phyloP scores from a whole-genome alignment of 2,888 invertebrate species.

The Cheilosia urbana region DNA sequence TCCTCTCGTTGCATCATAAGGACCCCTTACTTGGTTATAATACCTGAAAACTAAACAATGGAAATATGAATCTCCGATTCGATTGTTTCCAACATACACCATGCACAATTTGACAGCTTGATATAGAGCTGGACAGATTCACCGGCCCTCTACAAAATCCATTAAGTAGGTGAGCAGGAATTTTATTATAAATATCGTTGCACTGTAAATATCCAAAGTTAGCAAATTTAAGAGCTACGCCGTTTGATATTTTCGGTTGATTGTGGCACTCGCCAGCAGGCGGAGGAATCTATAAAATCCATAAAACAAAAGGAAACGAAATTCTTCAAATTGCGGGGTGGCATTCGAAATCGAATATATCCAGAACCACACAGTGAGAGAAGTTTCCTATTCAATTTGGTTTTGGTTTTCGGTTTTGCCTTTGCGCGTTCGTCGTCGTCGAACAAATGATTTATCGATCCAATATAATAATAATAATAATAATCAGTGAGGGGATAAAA shows the following conservation, averaged over 20 bases:
- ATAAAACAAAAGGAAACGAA: slow-evolving; percentile 28
- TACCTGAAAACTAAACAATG: too few species aligned
- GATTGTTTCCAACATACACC: too few species aligned
- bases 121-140: background rate
- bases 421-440: slow-evolving; percentile 36
- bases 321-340: slow-evolving; percentile 60
- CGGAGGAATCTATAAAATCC: background rate
- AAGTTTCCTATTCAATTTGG: slow-evolving; percentile 62
- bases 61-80: too few species aligned
- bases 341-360: slow-evolving; percentile 26
- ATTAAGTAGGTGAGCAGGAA: background rate
- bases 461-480: slow-evolving; percentile 57
- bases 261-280: slow-evolving; percentile 2
- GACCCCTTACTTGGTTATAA: too few species aligned
- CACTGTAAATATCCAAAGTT: slow-evolving; percentile 21
- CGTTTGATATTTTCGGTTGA: background rate
- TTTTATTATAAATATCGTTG: slow-evolving; percentile 19
- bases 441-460: slow-evolving; percentile 74
- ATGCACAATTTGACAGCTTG: too few species aligned
- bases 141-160: background rate
- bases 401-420: slow-evolving; percentile 60
- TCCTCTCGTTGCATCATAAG: too few species aligned
- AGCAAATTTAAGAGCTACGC: slow-evolving; percentile 20
- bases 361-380: background rate
- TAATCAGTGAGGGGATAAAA: slow-evolving; percentile 34